Percentiles rank a stretch among this genome's conserved stretches.
Evolutionary conservation across 2,113 vertebrate species (phyloP).

Genomic region (Cynocephalus volans): DNA sequence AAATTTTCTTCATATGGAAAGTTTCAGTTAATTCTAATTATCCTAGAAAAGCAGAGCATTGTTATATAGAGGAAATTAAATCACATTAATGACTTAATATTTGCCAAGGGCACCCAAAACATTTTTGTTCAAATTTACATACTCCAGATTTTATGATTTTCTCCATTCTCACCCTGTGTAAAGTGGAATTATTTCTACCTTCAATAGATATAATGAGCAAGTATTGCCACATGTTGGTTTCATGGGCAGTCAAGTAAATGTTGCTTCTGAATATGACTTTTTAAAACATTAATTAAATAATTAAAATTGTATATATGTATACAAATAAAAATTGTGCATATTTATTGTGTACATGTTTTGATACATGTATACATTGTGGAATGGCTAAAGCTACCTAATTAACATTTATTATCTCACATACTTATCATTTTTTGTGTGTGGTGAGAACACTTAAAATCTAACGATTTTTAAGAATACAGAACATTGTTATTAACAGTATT

Average conservation of each 20-base stretch:
- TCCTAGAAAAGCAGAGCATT: not conserved
- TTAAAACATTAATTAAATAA: not conserved
- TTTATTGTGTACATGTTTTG: not conserved
- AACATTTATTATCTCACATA: not conserved
- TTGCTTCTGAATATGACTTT: not conserved
- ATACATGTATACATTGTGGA: not conserved
- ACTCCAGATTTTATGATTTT: not conserved
- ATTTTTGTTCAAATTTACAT: not conserved
- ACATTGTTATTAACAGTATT: not conserved
- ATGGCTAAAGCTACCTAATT: not conserved
- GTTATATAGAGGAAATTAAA: not conserved
- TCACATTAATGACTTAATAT: not conserved
- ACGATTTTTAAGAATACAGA: not conserved
- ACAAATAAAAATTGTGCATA: not conserved
- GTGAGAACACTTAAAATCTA: not conserved
- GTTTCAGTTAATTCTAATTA: not conserved
- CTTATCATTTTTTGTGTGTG: not conserved
- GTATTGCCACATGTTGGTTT: not conserved
- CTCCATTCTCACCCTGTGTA: not conserved
- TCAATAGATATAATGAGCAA: not conserved
- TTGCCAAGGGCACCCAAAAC: not conserved
- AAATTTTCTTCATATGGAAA: not conserved
- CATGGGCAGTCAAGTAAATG: not conserved
- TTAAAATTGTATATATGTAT: not conserved
- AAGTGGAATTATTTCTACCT: not conserved